Base-by-base conservation (phyloP, 2,113 vertebrate species). In the Takifugu flavidus region DNA sequence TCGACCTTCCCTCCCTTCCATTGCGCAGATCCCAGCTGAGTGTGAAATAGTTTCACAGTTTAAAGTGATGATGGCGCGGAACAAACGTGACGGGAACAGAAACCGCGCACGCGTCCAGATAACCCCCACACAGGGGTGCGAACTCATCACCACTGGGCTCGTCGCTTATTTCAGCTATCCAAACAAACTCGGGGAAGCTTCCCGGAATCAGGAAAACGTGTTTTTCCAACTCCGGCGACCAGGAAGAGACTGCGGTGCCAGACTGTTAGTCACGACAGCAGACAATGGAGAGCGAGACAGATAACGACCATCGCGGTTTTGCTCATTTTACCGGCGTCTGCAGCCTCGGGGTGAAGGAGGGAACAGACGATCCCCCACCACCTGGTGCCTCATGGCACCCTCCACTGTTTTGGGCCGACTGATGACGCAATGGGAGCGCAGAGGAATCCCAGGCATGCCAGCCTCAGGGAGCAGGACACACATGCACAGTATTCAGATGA, bases 131-230 rank as follows among this genome's bases (percentile, higher is more conserved):
- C 77, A 44, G 3, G 56, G 62, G 65, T 77, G 78, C 79, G 67
- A 89, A 72, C 44, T 62, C 69, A 64, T 82, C 76, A 57, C 46
- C 63, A 74, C 75, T 70, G 60, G 62, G 53, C 56, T 58, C 45
- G 64, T 62, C 43, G 65, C 11, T 28, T 78, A 79, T 67, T 74
- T 82, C 70, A 75, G 76, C 60, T 65, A 62, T 47, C 60, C 82
- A 77, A 85, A 87, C 85, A 86, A 80, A 75, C 3, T 28, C 78
- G 79, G 78, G 80, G 87, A 83, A 66, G 59, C 64, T 53, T 65
- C 14, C 59, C 74, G 42, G 72, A 77, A 62, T 67, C 67, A 13
- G 74, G 68, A 75, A 39, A 20, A 20, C 15, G 60, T 14, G 69
- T 12, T 26, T 31, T 7, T 34, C 4, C 4, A 25, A 15, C 14